phyloP scores from a whole-genome alignment of 2,888 invertebrate genomes.

The Deilephila elpenor region DNA sequence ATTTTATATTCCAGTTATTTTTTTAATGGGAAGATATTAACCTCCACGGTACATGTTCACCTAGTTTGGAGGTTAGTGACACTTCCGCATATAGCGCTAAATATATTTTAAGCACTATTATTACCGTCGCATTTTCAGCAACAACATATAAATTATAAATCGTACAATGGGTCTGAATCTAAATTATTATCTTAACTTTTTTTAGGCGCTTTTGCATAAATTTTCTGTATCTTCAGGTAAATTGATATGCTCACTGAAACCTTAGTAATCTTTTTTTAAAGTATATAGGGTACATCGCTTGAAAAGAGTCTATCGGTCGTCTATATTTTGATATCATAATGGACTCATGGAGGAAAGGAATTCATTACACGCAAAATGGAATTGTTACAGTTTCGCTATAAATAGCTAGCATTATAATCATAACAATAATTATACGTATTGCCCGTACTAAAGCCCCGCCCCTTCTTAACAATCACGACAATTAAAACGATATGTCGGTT shows the following conservation, averaged over 20 bases:
- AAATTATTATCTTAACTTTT: neutral
- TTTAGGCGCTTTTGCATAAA: neutral
- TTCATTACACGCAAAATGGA: no score
- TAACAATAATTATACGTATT: no score
- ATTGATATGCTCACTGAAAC: neutral
- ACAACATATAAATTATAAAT: neutral
- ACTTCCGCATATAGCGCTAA: neutral
- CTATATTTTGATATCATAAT: no score
- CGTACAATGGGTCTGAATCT: neutral
- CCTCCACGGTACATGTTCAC: neutral
- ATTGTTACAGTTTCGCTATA: no score
- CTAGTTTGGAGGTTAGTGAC: conserved; percentile 1
- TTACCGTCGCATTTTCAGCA: neutral
- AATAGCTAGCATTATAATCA: no score
- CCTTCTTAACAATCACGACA: no score
- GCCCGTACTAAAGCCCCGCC: no score
- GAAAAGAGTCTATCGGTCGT: no score
- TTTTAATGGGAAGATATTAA: neutral
- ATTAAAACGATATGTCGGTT: no score
- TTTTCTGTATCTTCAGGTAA: neutral
- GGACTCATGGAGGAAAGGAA: no score
- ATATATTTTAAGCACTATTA: neutral
- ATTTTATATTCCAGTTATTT: neutral
- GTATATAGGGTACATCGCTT: no score
- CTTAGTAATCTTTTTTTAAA: neutral